These are phyloP conservation scores for Anarsia innoxiella DNA, from an alignment of 2,888 invertebrate genomes.

Conservation along the genomic window DNA sequence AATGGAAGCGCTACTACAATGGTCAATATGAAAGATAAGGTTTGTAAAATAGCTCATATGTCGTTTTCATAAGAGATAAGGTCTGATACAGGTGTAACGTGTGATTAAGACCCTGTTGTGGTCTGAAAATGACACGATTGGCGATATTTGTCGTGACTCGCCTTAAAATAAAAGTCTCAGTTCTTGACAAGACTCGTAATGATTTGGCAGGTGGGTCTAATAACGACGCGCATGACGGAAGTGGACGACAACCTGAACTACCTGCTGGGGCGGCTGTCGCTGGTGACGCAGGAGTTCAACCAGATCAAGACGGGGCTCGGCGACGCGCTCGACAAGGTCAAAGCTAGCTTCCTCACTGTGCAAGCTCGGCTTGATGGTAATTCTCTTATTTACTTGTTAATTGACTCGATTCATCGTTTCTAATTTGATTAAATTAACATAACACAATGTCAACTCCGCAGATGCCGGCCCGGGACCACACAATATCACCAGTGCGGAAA, in stretches of 20 bases:
- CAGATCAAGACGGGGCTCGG: conserved; percentile 85
- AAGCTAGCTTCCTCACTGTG: conserved; percentile 78
- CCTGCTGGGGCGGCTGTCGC: conserved; percentile 83
- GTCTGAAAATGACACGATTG: too few species aligned
- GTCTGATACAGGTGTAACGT: too few species aligned
- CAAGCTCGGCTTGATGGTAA: conserved; percentile 48
- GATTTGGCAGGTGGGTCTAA: conserved; percentile 85
- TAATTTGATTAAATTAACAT: too few species aligned
- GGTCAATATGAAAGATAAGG: conserved; percentile 86
- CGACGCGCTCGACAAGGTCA: conserved; percentile 81
- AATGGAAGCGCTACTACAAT: conserved; percentile 85
- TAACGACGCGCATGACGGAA: conserved; percentile 84
- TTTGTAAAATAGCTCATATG: conserved; percentile 26
- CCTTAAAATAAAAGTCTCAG: neutral
- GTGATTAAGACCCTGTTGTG: too few species aligned
- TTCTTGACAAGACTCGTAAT: neutral
- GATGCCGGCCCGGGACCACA: conserved; percentile 78
- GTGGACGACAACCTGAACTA: conserved; percentile 89
- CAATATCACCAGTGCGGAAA: conserved; percentile 49
- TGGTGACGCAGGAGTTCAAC: conserved; percentile 90
- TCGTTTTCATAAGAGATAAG: too few species aligned
- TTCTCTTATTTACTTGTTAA: too few species aligned
- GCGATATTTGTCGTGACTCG: too few species aligned
- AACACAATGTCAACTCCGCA: too few species aligned
- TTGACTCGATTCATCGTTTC: too few species aligned